Evolutionary conservation across 2,113 vertebrate genomes (phyloP).

Genomic region (Falco punctatus): DNA sequence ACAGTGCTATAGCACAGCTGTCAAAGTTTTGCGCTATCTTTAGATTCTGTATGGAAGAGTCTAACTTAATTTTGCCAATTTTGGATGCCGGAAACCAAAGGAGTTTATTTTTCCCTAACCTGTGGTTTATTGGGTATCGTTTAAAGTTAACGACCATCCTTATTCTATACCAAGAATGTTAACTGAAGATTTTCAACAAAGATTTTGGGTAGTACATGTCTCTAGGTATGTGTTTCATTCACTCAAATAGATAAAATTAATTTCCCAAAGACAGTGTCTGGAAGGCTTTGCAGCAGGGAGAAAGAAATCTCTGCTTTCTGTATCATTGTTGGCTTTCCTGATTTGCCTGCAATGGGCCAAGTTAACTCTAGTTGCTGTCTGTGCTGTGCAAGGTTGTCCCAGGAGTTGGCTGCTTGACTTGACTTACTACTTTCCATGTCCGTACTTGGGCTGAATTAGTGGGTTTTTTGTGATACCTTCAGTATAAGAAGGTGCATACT

Average conservation of each 20-base stretch:
- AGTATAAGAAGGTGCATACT: background rate
- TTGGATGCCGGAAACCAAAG: background rate
- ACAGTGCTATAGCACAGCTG: background rate
- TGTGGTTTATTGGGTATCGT: background rate
- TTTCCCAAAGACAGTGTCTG: background rate
- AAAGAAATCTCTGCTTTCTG: background rate
- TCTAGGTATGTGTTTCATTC: background rate
- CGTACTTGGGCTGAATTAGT: background rate
- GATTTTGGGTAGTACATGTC: background rate
- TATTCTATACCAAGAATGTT: background rate
- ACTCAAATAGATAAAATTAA: background rate
- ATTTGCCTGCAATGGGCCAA: background rate
- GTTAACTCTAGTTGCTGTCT: background rate
- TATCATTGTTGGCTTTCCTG: background rate
- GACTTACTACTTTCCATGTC: background rate
- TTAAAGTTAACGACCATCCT: background rate
- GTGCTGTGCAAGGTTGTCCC: background rate
- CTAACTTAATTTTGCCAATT: background rate
- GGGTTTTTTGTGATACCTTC: background rate
- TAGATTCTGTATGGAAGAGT: background rate
- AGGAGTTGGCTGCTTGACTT: background rate
- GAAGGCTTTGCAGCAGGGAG: background rate
- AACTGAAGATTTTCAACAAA: background rate
- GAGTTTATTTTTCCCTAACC: background rate
- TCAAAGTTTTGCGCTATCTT: background rate